Conservation (phyloP, 1,140 invertebrate genomes). For the Drosophila pallidifrons region DNA sequence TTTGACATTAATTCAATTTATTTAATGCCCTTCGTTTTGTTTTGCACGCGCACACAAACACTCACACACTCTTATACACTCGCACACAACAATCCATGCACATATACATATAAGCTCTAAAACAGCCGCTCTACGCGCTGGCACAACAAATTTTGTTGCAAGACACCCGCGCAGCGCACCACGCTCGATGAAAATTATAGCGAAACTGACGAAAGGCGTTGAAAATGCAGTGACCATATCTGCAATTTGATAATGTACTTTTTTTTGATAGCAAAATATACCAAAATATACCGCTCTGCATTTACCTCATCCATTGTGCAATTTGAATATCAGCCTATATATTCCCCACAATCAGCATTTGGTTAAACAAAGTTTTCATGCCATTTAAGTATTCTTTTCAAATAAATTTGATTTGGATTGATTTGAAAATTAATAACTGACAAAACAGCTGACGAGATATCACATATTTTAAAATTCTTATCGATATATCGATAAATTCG, state of each 20-base stretch:
- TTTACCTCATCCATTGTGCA: neutral
- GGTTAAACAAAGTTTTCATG: too few relatives aligned
- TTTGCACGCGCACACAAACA: conserved; percentile 29
- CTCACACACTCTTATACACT: conserved; percentile 24
- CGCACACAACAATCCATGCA: conserved; percentile 18
- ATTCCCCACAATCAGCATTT: too few relatives aligned
- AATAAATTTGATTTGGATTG: too few relatives aligned
- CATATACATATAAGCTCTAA: conserved; percentile 29
- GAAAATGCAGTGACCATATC: neutral
- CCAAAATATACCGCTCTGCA: neutral
- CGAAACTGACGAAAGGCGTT: conserved; percentile 29
- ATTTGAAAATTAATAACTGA: too few relatives aligned
- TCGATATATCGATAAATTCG: too few relatives aligned
- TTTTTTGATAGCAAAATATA: neutral
- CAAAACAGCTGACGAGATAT: too few relatives aligned
- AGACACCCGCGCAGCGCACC: conserved; percentile 4
- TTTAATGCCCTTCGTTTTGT: conserved; percentile 49
- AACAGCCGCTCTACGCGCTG: conserved; percentile 35
- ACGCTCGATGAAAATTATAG: conserved; percentile 3
- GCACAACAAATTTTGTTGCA: conserved; percentile 29
- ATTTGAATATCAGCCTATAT: neutral
- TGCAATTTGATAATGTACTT: neutral
- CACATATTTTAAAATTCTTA: too few relatives aligned
- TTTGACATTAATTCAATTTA: conserved; percentile 65
- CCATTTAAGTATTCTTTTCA: too few relatives aligned